Percentiles rank a stretch among this genome's conserved stretches.
These are phyloP conservation scores for Cotesia congregata DNA, from an alignment of 2,888 invertebrate genomes.

Conservation along the genomic window DNA sequence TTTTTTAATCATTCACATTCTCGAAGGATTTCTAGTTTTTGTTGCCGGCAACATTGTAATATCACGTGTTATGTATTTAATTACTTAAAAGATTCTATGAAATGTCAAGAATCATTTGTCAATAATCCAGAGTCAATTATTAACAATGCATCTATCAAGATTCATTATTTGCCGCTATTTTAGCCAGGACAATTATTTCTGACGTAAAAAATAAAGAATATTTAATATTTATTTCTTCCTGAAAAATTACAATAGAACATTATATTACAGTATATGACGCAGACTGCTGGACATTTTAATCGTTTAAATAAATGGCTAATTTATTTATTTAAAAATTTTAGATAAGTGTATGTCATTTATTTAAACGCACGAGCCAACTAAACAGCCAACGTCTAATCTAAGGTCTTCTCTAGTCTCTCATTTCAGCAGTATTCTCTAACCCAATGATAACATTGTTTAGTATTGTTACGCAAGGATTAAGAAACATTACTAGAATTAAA, in stretches of 20 bases:
- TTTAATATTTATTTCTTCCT: too few relatives aligned
- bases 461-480: slow-evolving; percentile 50
- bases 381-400: neutral
- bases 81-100: neutral
- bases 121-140: neutral
- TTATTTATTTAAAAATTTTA: too few relatives aligned
- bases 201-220: too few relatives aligned
- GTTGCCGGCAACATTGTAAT: neutral
- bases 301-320: too few relatives aligned
- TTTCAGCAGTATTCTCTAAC: neutral
- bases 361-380: neutral
- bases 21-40: neutral
- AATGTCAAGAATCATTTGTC: neutral
- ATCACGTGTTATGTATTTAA: neutral
- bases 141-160: neutral
- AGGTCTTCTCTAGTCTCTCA: neutral
- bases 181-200: too few relatives aligned
- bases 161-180: too few relatives aligned
- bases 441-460: slow-evolving; percentile 43
- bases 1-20: neutral
- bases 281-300: too few relatives aligned
- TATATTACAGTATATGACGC: too few relatives aligned
- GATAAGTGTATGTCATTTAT: too few relatives aligned
- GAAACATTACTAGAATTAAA: slow-evolving; percentile 52
- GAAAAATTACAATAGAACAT: too few relatives aligned